Base-by-base conservation (phyloP, 2,797 vertebrate species). In the Knipowitschia caucasica region DNA sequence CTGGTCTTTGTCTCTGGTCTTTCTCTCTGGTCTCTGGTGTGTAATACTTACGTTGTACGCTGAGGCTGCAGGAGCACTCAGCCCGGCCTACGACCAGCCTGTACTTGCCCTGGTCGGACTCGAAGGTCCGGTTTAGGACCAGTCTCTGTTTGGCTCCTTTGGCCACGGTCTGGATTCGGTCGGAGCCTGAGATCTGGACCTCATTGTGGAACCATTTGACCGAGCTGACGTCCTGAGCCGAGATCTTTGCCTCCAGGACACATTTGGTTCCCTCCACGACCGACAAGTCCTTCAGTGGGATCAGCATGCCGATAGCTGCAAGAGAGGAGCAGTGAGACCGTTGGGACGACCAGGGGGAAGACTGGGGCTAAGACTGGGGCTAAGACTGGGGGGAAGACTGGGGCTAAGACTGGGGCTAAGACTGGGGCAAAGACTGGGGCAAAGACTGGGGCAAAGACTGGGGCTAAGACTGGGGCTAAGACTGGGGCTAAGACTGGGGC, bases 231-330 rank as follows among this genome's bases (percentile, higher is more conserved):
- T 98, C 95, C 61, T 94, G 89, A 68, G 94, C 95, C 1, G 97
- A 98, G 78, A 99, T 94, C 83, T 99, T 99, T 59, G 94, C 89
- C 86, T 99, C 97, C 0, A 99, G 83, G 5, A 96, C 91, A n/a
- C 91, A 90, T 77, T 95, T 99, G 64, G 93, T 98, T 66, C 97
- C 96, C 78, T 99, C 97, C 62, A 96, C 49, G 17, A 92, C 40
- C 88, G 49, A 69, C 0, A 1, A 43, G 64, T 99, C 96, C 79
- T 95, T 95, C 21, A 99, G 83, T 45, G 94, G 92, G 38, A 84
- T 70, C 54, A 94, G 46, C 50, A 99, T 82, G 54, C 91, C 91
- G 25, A 99, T 96, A 56, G 92, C 96, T 99, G 85, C 56, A 4
- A 35, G 34, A 10, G 4, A 17, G 1, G 5, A 17, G 12, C 14